Evolutionary conservation across 2,113 vertebrate genomes (phyloP), one percentile per base, ranked within the genome.

Genomic region (Aptenodytes patagonicus): DNA sequence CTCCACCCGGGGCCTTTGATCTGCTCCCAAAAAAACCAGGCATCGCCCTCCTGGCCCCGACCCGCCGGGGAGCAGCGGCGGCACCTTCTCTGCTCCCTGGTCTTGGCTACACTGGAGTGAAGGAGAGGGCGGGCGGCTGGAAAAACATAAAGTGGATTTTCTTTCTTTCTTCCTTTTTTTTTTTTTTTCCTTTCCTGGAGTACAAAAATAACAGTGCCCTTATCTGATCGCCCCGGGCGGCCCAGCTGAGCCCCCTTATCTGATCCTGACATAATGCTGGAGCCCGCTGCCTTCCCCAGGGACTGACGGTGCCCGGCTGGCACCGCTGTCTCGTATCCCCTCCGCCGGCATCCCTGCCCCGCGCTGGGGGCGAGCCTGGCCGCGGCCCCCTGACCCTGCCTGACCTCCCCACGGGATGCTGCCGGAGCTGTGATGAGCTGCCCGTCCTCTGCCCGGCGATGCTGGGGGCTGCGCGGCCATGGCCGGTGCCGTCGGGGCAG

Each of bases 241-340:
- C 89, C 91, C 95, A 87, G 93, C 95, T 96, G 94, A 95, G 96
- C 93, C 91, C 93, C 25, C 93, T 98, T 98, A 98, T 98, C 98
- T 98, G 98, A 98, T 98, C 92, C 96, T 98, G 98, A 97, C 98
- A 98, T 98, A 98, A 98, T 97, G 90, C 97, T 95, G 97, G 93
- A 94, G 94, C 95, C 94, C 19, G 29, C 87, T 80, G 88, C 96
- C 95, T 97, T 97, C 97, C 98, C 88, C 25, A 47, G 95, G 75
- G 92, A 90, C 42, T 13, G 91, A 51, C 3, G 70, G 87, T 95
- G 95, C 95, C 91, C 25, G 15, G 1, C 86, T 95, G 94, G 96
- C 95, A 96, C 94, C 11, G 0, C 73, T 87, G 81, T 72, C 89
- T 89, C 1, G 1, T 44, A 6, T 72, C 76, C 64, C 83, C n/a